Conservation (phyloP, 2,113 vertebrate genomes). For the Empidonax traillii region DNA sequence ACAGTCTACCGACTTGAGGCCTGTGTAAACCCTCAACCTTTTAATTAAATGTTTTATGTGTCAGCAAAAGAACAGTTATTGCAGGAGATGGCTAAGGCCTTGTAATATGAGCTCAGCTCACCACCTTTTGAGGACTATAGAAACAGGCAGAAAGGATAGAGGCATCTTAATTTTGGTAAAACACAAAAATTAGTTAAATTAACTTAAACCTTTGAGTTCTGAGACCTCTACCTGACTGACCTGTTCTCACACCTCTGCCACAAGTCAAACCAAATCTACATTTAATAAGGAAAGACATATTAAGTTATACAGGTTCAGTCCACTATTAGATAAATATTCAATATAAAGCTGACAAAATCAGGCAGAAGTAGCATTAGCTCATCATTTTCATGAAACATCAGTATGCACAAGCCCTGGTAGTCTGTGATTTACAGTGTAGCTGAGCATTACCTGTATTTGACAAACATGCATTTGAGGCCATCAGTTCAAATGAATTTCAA, state of each 20-base stretch:
- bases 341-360: background rate
- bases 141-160: background rate
- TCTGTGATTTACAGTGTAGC: background rate
- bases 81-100: background rate
- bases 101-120: background rate
- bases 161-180: background rate
- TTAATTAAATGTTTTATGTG: background rate
- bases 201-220: background rate
- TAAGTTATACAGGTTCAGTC: background rate
- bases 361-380: background rate
- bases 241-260: background rate
- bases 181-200: background rate
- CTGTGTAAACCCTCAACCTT: background rate
- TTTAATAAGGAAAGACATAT: background rate
- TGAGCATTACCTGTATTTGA: conserved; percentile 7
- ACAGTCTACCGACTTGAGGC: accelerated
- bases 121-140: background rate
- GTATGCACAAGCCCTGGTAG: background rate
- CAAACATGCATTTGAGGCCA: background rate
- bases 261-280: background rate
- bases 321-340: background rate
- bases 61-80: background rate
- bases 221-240: background rate
- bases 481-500: background rate
- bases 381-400: background rate